Evolutionary conservation across 23 tunicate genomes (phyloP).

Genomic region (Phallusia fumigata): DNA sequence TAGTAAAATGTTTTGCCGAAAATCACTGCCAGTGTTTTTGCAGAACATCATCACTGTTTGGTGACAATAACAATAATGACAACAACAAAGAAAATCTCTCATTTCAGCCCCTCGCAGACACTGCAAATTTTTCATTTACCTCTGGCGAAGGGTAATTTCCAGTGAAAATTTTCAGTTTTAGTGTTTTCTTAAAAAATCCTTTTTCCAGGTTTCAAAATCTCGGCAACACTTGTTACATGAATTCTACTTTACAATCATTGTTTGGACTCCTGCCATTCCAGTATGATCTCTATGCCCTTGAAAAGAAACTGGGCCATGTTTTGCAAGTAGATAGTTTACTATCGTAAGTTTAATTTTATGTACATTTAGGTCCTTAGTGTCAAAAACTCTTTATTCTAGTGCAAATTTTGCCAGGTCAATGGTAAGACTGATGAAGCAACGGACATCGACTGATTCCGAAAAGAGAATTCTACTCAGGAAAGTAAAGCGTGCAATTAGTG

Average conservation of each 20-base stretch:
- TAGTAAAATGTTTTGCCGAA: no score
- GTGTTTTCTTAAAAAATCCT: no score
- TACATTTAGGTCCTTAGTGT: no score
- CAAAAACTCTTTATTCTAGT: no score
- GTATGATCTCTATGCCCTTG: slow-evolving; percentile 16
- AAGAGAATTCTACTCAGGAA: slow-evolving; percentile 21
- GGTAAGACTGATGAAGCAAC: slow-evolving; percentile 21
- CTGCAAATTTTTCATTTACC: not conserved
- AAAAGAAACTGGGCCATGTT: not conserved
- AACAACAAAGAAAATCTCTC: not conserved
- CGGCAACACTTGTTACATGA: slow-evolving; percentile 67
- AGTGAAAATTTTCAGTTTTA: no score
- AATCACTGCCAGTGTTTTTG: no score
- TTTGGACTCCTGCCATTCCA: slow-evolving; percentile 42
- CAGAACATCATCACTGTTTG: not conserved
- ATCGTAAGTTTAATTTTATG: no score
- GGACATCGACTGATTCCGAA: not conserved
- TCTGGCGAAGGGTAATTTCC: not conserved
- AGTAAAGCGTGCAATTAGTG: slow-evolving; percentile 38
- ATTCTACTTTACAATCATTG: slow-evolving; percentile 43
- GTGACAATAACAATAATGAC: slow-evolving; percentile 1
- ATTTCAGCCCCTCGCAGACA: not conserved
- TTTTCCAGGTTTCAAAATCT: slow-evolving; percentile 43
- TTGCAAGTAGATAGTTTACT: slow-evolving; percentile 14
- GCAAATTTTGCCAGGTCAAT: slow-evolving; percentile 29